These are phyloP conservation scores for Acrobeloides nanus DNA, from an alignment of 2,888 invertebrate species.

Conservation along the genomic window DNA sequence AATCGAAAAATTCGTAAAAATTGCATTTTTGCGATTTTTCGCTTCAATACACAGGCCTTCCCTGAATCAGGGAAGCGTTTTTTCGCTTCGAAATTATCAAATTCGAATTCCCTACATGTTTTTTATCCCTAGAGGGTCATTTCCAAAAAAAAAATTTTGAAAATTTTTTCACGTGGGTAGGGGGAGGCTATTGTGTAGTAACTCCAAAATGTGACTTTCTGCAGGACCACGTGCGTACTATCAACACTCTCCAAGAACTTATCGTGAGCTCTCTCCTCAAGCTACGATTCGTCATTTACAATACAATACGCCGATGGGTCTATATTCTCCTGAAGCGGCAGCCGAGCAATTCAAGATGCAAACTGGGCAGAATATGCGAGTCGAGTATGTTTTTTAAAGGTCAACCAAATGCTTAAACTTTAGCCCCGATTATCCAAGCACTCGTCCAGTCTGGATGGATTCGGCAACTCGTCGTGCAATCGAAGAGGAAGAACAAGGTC, in stretches of 20 bases:
- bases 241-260: constrained; percentile 23
- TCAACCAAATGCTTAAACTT: constrained; percentile 4
- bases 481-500: constrained; percentile 21
- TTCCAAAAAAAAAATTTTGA: no score
- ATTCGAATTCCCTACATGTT: no score
- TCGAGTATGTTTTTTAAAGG: constrained; percentile 8
- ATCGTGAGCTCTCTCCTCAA: constrained; percentile 37
- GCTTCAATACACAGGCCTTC: no score
- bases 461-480: constrained; percentile 24
- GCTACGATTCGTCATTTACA: constrained; percentile 36
- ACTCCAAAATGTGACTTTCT: no score
- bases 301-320: constrained; percentile 49
- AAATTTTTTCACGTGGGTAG: no score
- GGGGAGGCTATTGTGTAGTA: no score
- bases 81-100: no score
- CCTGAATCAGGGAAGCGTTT: no score
- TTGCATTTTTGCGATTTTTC: no score
- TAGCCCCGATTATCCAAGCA: constrained; percentile 7
- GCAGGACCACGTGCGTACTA: constrained; percentile 16
- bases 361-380: constrained; percentile 28
- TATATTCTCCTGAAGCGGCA: constrained; percentile 43
- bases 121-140: no score
- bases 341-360: constrained; percentile 45
- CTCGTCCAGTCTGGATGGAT: constrained; percentile 17
- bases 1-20: no score